Base-by-base conservation (phyloP, 2,888 invertebrate genomes). In the Diachrysia chrysitis region DNA sequence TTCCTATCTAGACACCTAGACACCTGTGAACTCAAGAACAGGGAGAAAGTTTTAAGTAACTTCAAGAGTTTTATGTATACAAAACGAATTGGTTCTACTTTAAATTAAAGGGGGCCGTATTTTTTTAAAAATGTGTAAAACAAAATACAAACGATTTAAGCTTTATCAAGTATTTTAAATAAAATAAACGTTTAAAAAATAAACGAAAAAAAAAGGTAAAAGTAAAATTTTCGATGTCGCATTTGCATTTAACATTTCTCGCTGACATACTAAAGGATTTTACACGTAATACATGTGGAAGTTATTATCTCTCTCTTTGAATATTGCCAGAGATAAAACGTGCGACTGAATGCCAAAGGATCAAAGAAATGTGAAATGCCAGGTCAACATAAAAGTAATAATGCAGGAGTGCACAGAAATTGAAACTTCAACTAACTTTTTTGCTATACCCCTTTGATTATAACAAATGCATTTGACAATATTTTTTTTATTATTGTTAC, bases 1-100 rank as follows among this genome's bases (percentile, higher is more conserved):
- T 83, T 85, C 83, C 82, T 66, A 79, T 68, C 69, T 71, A 78
- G 71, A 76, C 73, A 74, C 73, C 74, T 78, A 73, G 71, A 65
- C 61, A 81, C 76, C 82, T 82, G 73, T 76, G 69, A 76, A 73
- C 78, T 68, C 3, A 69, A 71, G 69, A 73, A 67, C 63, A 73
- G 58, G 21, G 55, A 58, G 63, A 65, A 78, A 59, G 74, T 73
- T 69, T 67, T 60, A 81, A 74, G 32, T 74, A 54, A 64, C 51
- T 54, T 60, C 55, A 9, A 48, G 25, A 29, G 23, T 29, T 25
- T 59, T 61, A n/a, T 42, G 29, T 10, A 29, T 29, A 4, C 7
- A 7, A 29, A 29, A 29, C 6, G 7, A 7, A 29, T 29, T 29
- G 29, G 5, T 29, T 29, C 6, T 7, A 7, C 7, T 29, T 29